Conservation (phyloP, 2,888 invertebrate species). For the Tinea semifulvella region DNA sequence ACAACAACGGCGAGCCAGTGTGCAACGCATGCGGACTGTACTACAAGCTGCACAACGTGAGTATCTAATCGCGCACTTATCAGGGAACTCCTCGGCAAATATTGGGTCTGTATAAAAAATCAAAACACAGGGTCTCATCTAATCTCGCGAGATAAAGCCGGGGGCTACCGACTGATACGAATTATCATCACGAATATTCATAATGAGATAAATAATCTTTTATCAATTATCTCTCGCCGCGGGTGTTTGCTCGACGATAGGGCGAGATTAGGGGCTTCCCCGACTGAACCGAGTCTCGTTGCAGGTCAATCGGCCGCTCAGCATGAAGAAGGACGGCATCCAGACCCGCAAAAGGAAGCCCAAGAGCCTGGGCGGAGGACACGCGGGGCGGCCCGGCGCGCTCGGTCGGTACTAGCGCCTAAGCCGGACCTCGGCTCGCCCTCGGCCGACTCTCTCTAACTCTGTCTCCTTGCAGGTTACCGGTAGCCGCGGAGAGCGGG, state of each 20-base stretch:
- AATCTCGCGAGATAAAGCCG: conserved; percentile 63
- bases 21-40: conserved; percentile 99
- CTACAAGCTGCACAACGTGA: conserved; percentile 85
- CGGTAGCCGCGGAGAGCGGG: no score
- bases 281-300: conserved; percentile 19
- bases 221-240: conserved; percentile 63
- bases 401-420: conserved; percentile 46
- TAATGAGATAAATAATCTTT: conserved; percentile 67
- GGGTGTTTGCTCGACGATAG: conserved; percentile 64
- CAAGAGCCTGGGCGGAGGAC: conserved; percentile 67
- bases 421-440: no score
- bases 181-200: conserved; percentile 65
- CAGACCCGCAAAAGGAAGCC: conserved; percentile 96
- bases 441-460: no score
- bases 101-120: conserved; percentile 59
- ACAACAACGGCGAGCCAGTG: conserved; percentile 94
- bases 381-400: conserved; percentile 23
- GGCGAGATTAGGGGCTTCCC: conserved; percentile 54
- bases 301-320: conserved; percentile 92
- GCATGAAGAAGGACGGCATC: conserved; percentile 99
- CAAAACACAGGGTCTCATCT: conserved; percentile 65
- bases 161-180: conserved; percentile 66
- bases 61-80: conserved; percentile 61
- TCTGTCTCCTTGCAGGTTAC: no score
- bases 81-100: conserved; percentile 66